A percentile compares a stretch with the other conserved stretches of the same genome.
Evolutionary conservation across 2,888 invertebrate species (phyloP).

Genomic region (Ochlodes sylvanus): DNA sequence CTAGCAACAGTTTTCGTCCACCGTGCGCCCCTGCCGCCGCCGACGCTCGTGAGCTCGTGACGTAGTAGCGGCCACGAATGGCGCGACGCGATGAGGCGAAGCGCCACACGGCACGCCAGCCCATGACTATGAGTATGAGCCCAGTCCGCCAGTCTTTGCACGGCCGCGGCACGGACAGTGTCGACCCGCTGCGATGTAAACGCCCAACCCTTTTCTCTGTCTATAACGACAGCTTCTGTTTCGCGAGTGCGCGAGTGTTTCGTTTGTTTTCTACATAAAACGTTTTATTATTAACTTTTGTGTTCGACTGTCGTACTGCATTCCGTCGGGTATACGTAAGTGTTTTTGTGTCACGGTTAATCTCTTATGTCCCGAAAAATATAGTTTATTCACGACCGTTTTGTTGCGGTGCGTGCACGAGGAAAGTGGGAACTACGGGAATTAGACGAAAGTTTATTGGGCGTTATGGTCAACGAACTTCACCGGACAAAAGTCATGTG

Average conservation of each 20-base stretch:
- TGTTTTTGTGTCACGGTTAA: slow-evolving; percentile 73
- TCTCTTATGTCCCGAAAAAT: slow-evolving; percentile 62
- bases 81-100: slow-evolving; percentile 37
- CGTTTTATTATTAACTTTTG: slow-evolving; percentile 64
- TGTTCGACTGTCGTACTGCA: slow-evolving; percentile 59
- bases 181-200: slow-evolving; percentile 83
- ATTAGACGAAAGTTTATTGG: slow-evolving; percentile 47
- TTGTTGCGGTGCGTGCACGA: slow-evolving; percentile 60
- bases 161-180: slow-evolving; percentile 81
- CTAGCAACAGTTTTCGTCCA: too few species aligned
- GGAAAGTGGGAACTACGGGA: slow-evolving; percentile 58
- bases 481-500: background rate
- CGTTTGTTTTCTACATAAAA: slow-evolving; percentile 56
- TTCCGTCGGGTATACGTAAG: slow-evolving; percentile 71
- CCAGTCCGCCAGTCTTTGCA: slow-evolving; percentile 78
- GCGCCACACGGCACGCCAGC: slow-evolving; percentile 40
- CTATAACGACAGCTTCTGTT: slow-evolving; percentile 79
- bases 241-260: slow-evolving; percentile 63
- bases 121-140: too few species aligned
- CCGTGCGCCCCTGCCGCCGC: slow-evolving; percentile 58
- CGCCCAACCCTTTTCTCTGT: slow-evolving; percentile 76
- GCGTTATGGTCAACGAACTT: slow-evolving; percentile 11
- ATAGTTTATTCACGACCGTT: slow-evolving; percentile 60
- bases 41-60: slow-evolving; percentile 48
- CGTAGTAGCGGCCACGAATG: slow-evolving; percentile 47